Conservation (phyloP, 1,140 invertebrate species). For the Bombus waltoni region DNA sequence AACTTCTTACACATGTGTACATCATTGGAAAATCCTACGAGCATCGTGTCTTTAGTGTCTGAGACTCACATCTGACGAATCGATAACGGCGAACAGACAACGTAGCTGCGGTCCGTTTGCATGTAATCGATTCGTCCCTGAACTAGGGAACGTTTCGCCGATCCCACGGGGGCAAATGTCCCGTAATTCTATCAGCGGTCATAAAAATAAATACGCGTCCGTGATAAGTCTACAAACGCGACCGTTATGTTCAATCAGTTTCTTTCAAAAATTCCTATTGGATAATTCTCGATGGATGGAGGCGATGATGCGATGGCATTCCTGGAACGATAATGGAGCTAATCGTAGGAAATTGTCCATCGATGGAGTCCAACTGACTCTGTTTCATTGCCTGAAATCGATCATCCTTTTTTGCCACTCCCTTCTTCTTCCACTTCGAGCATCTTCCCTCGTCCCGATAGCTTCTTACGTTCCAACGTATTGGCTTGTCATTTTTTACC, state of each 20-base stretch:
- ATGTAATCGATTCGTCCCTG: conserved; percentile 47
- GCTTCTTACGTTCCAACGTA: background rate
- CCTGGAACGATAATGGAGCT: background rate
- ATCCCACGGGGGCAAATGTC: background rate
- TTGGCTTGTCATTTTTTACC: background rate
- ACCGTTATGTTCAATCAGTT: conserved; percentile 40
- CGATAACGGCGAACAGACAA: conserved; percentile 23
- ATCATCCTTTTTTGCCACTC: conserved; percentile 13
- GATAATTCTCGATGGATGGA: background rate
- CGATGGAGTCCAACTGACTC: background rate
- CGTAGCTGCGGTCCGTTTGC: conserved; percentile 25
- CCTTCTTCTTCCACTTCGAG: background rate
- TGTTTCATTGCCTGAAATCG: conserved; percentile 16
- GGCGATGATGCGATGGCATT: background rate
- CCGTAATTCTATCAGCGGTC: background rate
- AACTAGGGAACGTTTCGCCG: background rate
- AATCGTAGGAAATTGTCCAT: conserved; percentile 24
- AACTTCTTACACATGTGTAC: background rate
- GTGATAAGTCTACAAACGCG: conserved; percentile 47
- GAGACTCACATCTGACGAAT: conserved; percentile 33
- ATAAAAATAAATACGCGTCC: conserved; percentile 55
- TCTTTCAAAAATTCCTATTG: background rate
- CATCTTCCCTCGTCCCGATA: background rate
- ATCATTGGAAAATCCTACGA: background rate
- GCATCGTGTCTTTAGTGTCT: background rate